These are phyloP conservation scores for Channa striata DNA, from an alignment of 2,797 vertebrate species.

Conservation along the genomic window DNA sequence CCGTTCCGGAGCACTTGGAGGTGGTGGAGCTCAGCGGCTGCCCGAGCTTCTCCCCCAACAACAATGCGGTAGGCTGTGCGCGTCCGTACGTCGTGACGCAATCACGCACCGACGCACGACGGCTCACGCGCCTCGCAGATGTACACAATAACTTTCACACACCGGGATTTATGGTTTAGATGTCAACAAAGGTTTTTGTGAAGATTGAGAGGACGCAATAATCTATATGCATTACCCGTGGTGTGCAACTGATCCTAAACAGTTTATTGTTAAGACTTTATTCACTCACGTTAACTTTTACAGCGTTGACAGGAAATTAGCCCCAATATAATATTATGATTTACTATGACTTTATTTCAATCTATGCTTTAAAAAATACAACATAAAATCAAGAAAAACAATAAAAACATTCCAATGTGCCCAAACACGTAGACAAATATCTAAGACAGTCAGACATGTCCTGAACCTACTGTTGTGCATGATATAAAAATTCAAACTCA, in stretches of 20 bases:
- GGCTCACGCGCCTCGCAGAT: neutral
- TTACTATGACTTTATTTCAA: no score
- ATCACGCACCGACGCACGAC: constrained; percentile 62
- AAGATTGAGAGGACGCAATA: no score
- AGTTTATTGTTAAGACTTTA: no score
- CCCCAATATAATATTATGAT: no score
- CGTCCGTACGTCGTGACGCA: constrained; percentile 68
- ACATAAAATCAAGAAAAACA: constrained; percentile 3
- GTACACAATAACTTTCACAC: no score
- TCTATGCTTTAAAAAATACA: no score
- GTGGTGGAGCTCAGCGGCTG: constrained; percentile 61
- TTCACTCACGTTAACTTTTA: no score
- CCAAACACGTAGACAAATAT: neutral
- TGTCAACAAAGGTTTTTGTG: no score
- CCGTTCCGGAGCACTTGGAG: constrained; percentile 40
- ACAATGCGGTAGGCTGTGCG: constrained; percentile 84
- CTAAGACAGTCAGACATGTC: neutral
- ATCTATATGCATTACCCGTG: no score
- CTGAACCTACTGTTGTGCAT: no score
- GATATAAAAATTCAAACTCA: neutral
- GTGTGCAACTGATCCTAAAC: no score
- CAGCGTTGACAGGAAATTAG: neutral
- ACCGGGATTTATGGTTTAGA: no score
- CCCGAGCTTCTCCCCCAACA: constrained; percentile 84
- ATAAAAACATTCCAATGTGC: constrained; percentile 11